These are phyloP conservation scores for Clinocottus analis DNA, from an alignment of 2,113 vertebrate species.

Conservation along the genomic window DNA sequence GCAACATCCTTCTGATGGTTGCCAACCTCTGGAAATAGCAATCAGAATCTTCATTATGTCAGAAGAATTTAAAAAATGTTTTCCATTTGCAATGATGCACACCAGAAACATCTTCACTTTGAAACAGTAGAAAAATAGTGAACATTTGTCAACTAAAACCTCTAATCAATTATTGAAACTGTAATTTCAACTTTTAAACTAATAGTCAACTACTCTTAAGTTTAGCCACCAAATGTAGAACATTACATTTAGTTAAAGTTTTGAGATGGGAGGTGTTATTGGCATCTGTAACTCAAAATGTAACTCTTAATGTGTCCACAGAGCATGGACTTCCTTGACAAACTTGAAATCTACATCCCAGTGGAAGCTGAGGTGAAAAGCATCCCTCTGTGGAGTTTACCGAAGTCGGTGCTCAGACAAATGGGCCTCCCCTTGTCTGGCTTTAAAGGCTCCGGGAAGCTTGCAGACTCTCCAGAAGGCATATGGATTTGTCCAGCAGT, in stretches of 20 bases:
- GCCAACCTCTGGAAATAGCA: no score
- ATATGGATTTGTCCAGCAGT: constrained; percentile 64
- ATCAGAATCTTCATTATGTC: background rate
- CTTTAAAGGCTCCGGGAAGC: background rate
- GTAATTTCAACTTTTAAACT: background rate
- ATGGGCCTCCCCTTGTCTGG: constrained; percentile 30
- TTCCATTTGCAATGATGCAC: background rate
- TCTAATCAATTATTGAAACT: background rate
- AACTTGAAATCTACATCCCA: constrained; percentile 66
- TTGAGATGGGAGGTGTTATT: background rate
- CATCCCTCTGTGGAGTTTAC: constrained; percentile 49
- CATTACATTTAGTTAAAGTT: background rate
- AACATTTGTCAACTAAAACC: background rate
- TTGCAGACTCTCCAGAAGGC: constrained; percentile 15
- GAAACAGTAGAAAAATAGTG: background rate
- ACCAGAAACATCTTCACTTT: background rate
- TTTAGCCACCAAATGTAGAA: background rate
- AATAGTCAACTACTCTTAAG: background rate
- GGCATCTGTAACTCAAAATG: background rate
- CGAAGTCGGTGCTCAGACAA: constrained; percentile 26
- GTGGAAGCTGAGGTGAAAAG: constrained; percentile 60
- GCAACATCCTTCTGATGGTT: no score
- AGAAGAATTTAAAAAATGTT: background rate
- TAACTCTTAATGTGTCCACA: constrained; percentile 16
- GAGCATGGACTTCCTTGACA: constrained; percentile 31